A percentile compares a stretch with the other conserved stretches of the same genome.
phyloP scores from a whole-genome alignment of 2,888 invertebrate genomes.

The Cyclophora punctaria region DNA sequence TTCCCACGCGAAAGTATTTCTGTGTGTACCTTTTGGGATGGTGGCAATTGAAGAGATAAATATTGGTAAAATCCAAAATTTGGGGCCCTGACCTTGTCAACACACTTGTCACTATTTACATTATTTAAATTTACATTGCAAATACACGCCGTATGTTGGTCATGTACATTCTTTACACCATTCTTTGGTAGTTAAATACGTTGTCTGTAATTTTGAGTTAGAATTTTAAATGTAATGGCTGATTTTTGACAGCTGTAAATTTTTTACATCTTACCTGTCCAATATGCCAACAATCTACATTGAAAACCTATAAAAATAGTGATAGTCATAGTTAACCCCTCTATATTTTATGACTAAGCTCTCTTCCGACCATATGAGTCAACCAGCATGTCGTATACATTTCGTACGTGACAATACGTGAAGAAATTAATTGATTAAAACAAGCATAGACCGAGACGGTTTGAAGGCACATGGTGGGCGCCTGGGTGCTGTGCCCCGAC shows the following conservation, averaged over 20 bases:
- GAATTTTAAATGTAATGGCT: too few relatives aligned
- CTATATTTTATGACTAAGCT: too few relatives aligned
- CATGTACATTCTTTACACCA: conserved; percentile 3
- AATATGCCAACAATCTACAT: too few relatives aligned
- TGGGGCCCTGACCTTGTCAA: conserved; percentile 48
- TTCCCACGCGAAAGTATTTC: conserved; percentile 65
- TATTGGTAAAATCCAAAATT: conserved; percentile 56
- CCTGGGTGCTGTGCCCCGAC: conserved; percentile 56
- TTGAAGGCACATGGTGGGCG: conserved; percentile 62
- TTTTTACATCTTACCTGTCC: too few relatives aligned
- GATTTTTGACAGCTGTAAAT: too few relatives aligned
- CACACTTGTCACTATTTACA: conserved; percentile 6
- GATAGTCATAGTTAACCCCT: too few relatives aligned
- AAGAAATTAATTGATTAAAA: conserved; percentile 59
- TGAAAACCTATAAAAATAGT: too few relatives aligned
- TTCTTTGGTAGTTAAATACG: too few relatives aligned
- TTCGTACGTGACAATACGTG: conserved; percentile 37
- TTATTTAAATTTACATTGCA: conserved; percentile 16
- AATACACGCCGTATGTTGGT: conserved; percentile 2
- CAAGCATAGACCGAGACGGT: conserved; percentile 50
- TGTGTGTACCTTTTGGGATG: conserved; percentile 15
- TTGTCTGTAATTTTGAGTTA: too few relatives aligned
- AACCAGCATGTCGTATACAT: background rate
- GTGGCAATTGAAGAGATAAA: conserved; percentile 65
- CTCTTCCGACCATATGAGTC: too few relatives aligned